Conservation (phyloP, 2,888 invertebrate species). For the Reticulitermes lucifugus region DNA sequence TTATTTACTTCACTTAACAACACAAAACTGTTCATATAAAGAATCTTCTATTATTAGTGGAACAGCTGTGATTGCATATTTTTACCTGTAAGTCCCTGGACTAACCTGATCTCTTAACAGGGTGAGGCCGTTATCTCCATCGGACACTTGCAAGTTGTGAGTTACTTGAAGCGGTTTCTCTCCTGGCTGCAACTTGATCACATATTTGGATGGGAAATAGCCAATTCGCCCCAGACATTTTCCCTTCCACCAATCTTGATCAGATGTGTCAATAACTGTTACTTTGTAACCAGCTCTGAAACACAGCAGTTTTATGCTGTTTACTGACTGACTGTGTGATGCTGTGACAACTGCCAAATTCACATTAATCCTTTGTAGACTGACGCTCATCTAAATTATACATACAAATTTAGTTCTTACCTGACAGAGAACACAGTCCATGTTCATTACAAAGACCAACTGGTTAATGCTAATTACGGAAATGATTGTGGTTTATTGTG, state of each 20-base stretch:
- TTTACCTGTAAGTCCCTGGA: background rate
- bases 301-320: background rate
- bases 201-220: slow-evolving; percentile 95
- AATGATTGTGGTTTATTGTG: no score
- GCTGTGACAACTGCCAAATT: no score
- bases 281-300: slow-evolving; percentile 85
- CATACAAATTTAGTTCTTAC: no score
- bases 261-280: slow-evolving; percentile 93
- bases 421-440: no score
- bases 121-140: slow-evolving; percentile 85
- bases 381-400: no score
- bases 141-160: slow-evolving; percentile 86
- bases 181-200: slow-evolving; percentile 89
- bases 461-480: no score
- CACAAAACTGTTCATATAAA: background rate
- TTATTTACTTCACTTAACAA: background rate
- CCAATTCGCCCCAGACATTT: slow-evolving; percentile 92
- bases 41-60: no score
- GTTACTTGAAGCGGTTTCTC: slow-evolving; percentile 92
- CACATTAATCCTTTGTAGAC: no score
- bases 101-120: slow-evolving; percentile 84
- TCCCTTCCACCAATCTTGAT: slow-evolving; percentile 98
- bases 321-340: no score
- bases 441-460: no score
- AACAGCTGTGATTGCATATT: no score